Percentiles rank a stretch among this genome's conserved stretches.
These are phyloP conservation scores for Macrostomum lignano DNA, from an alignment of 1,140 invertebrate genomes.

Conservation along the genomic window DNA sequence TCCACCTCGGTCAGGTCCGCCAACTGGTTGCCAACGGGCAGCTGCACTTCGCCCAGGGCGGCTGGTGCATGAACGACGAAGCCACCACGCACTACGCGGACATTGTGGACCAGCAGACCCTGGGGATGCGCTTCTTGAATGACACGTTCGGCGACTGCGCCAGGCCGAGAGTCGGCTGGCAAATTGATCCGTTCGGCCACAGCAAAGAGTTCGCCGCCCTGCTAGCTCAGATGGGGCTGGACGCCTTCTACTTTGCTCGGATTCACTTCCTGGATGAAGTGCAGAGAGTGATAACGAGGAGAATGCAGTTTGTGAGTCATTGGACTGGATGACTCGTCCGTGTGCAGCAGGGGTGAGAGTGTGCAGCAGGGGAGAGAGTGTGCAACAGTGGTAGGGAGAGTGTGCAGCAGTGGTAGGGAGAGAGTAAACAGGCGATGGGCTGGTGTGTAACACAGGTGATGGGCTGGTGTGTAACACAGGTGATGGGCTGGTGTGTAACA, in stretches of 20 bases:
- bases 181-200: slow-evolving; percentile 75
- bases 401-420: too few species aligned
- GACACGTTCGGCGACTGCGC: slow-evolving; percentile 54
- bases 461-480: too few species aligned
- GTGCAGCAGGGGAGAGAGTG: too few species aligned
- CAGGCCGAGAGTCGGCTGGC: slow-evolving; percentile 51
- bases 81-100: slow-evolving; percentile 64
- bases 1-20: too few species aligned
- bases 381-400: too few species aligned
- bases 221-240: slow-evolving; percentile 31
- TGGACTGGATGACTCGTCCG: too few species aligned
- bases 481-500: too few species aligned
- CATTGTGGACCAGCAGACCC: slow-evolving; percentile 59
- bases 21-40: slow-evolving; percentile 20
- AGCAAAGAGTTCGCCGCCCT: slow-evolving; percentile 23
- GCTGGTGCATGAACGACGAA: slow-evolving; percentile 78
- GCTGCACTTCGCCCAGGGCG: slow-evolving; percentile 51
- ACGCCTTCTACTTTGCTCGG: slow-evolving; percentile 56
- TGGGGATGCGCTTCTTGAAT: slow-evolving; percentile 37
- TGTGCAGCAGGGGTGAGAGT: too few species aligned
- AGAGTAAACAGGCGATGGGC: too few species aligned
- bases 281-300: slow-evolving; percentile 33
- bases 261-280: slow-evolving; percentile 58
- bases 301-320: slow-evolving; percentile 52
- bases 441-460: too few species aligned